Base-by-base conservation (phyloP, 2,888 invertebrate genomes). In the Leptinotarsa peninsularis region DNA sequence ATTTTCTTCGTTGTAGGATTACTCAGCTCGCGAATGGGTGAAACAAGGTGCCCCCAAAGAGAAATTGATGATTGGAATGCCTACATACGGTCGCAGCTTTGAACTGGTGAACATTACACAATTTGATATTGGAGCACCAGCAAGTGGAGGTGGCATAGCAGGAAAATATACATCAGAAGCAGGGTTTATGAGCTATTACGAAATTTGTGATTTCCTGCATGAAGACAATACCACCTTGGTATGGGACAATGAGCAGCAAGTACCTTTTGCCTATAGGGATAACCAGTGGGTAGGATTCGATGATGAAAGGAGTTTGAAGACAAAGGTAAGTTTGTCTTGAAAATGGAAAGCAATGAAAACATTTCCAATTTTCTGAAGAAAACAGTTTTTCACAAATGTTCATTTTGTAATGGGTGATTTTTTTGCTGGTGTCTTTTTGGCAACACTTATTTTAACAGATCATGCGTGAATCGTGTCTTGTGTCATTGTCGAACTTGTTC, bases 231-330 rank as follows among this genome's bases (percentile, higher is more conserved):
- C 97, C 0, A 97, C 97, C 0, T 90, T 97, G 4, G 97, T 97
- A 0, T 98, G 97, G 97, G 97, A 97, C 86, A 97, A 96, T 79
- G 97, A 97, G 82, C 97, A 97, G 85, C 96, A 97, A 91, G 97
- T 96, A 72, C 98, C 98, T 13, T 98, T 98, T 87, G 97, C 97
- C 0, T 97, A 97, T 88, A 92, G 93, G 79, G 94, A 92, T 5
- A 94, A 96, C 87, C 97, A 97, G 82, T 97, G 97, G 97, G 96
- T 97, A 49, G 97, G 97, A 76, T 98, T 97, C 82, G 97, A 98
- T 85, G 97, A 98, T 84, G 97, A 97, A 84, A 92, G 97, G 82
- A 96, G 96, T 82, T 91, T 97, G 23, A 95, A 95, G 84, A 96
- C 96, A 52, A 98, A 97, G 93, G 97, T 96, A 87, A 86, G 81